Evolutionary conservation across 2,797 vertebrate species (phyloP).

Genomic region (Semaprochilodus insignis): DNA sequence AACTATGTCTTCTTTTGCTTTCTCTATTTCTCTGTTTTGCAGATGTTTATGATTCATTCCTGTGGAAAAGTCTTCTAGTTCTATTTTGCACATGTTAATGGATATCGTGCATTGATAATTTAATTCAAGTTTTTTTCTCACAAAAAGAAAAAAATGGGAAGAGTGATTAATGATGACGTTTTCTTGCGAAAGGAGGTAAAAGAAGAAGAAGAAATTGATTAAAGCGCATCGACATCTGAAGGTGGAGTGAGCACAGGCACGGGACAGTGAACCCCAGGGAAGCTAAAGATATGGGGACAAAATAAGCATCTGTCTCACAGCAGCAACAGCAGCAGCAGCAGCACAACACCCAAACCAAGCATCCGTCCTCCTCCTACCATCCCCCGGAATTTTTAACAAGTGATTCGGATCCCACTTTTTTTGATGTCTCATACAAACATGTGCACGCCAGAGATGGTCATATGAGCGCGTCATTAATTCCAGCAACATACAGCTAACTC

Average conservation of each 20-base stretch:
- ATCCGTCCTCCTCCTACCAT: constrained; percentile 1
- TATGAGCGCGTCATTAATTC: constrained; percentile 53
- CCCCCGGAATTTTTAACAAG: constrained; percentile 19
- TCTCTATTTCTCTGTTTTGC: constrained; percentile 30
- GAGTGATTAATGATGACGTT: constrained; percentile 68
- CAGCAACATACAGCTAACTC: constrained; percentile 87
- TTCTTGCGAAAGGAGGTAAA: constrained; percentile 41
- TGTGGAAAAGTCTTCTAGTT: constrained; percentile 76
- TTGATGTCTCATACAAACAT: constrained; percentile 37
- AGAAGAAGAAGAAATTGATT: neutral
- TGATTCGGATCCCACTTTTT: constrained; percentile 18
- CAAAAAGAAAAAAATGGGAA: constrained; percentile 70
- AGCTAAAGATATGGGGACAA: constrained; percentile 62
- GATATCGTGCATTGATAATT: constrained; percentile 84
- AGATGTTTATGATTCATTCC: constrained; percentile 75
- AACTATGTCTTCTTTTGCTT: constrained; percentile 33
- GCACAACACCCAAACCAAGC: constrained; percentile 51
- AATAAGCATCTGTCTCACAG: constrained; percentile 49
- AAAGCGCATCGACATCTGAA: constrained; percentile 54
- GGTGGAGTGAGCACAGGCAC: constrained; percentile 56
- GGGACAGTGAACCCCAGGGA: constrained; percentile 57
- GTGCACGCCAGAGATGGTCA: constrained; percentile 43
- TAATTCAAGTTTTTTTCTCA: constrained; percentile 75
- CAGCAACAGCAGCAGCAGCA: constrained; percentile 53
- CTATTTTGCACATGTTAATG: constrained; percentile 86